Evolutionary conservation across 2,113 vertebrate genomes (phyloP).

Genomic region (Rhadina sibilatrix): DNA sequence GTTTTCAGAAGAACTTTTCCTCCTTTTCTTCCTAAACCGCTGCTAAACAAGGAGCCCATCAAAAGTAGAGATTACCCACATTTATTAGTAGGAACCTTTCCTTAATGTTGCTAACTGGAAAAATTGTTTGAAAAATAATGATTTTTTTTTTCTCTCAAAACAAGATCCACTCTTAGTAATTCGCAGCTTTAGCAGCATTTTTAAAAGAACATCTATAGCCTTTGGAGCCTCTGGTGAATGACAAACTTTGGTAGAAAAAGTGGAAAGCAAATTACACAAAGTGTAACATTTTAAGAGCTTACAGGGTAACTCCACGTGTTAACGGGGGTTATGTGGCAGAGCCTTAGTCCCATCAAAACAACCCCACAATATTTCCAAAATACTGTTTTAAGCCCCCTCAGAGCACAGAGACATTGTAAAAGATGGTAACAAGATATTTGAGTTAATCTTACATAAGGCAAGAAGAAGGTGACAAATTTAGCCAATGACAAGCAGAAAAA

Average conservation of each 20-base stretch:
- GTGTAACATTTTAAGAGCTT: not conserved
- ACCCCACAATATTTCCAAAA: not conserved
- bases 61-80: not conserved
- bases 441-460: slow-evolving; percentile 24
- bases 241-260: not conserved
- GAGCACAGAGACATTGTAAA: not conserved
- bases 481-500: slow-evolving; percentile 36
- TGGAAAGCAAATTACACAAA: not conserved
- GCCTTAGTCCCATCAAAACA: not conserved
- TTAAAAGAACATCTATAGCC: not conserved
- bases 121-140: not conserved
- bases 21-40: not conserved
- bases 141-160: not conserved
- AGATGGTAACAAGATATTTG: not conserved
- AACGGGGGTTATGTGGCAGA: not conserved
- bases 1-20: not conserved
- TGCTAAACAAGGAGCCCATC: not conserved
- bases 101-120: not conserved
- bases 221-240: not conserved
- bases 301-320: not conserved
- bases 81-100: not conserved
- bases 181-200: not conserved
- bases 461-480: slow-evolving; percentile 41
- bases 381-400: not conserved
- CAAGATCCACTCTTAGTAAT: not conserved